These are phyloP conservation scores for Orgyia antiqua DNA, from an alignment of 2,888 invertebrate genomes.

Conservation along the genomic window DNA sequence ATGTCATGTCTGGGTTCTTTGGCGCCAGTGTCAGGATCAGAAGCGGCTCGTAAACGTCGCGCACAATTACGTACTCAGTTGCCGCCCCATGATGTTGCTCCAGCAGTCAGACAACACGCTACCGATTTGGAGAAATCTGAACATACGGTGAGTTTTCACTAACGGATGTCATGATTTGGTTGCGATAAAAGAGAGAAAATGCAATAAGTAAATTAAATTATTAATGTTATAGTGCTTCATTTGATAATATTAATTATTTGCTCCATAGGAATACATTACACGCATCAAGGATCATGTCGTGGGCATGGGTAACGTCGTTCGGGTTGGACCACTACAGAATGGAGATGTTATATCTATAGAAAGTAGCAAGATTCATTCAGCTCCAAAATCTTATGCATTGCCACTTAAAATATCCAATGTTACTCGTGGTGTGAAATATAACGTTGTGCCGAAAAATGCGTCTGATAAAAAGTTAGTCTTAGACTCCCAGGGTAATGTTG, in stretches of 20 bases:
- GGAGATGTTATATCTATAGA: conserved; percentile 66
- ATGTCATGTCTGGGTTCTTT: conserved; percentile 84
- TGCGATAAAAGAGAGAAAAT: too few species aligned
- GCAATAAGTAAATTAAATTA: too few species aligned
- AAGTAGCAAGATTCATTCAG: conserved; percentile 57
- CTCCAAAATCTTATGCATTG: conserved; percentile 66
- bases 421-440: conserved; percentile 67
- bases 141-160: conserved; percentile 49
- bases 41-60: conserved; percentile 86
- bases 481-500: conserved; percentile 68
- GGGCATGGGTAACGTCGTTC: conserved; percentile 84
- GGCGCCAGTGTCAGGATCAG: conserved; percentile 89
- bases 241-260: conserved; percentile 10
- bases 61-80: conserved; percentile 91
- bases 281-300: conserved; percentile 83
- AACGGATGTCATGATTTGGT: too few species aligned
- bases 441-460: conserved; percentile 69
- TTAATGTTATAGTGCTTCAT: too few species aligned
- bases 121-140: conserved; percentile 71
- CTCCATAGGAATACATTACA: conserved; percentile 65
- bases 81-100: conserved; percentile 89
- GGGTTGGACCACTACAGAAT: conserved; percentile 76
- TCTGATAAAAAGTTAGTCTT: conserved; percentile 71
- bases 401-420: conserved; percentile 70
- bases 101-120: conserved; percentile 58